Percentiles rank a stretch among this genome's conserved stretches.
These are phyloP conservation scores for Solea senegalensis DNA, from an alignment of 2,113 vertebrate genomes.

Conservation along the genomic window DNA sequence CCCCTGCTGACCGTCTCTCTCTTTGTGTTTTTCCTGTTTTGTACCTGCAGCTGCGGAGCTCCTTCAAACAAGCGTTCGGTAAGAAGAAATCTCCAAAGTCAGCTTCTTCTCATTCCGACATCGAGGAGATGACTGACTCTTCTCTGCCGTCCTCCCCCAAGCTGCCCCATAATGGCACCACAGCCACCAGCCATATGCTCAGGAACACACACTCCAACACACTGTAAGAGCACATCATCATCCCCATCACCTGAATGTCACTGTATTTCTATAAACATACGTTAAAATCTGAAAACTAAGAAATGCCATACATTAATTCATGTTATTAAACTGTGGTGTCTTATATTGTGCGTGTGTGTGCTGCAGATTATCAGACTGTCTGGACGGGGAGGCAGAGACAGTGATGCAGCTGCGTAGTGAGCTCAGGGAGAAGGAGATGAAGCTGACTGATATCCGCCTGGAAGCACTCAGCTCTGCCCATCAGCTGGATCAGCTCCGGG, in stretches of 20 bases:
- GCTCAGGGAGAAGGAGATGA: constrained; percentile 98
- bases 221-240: constrained; percentile 82
- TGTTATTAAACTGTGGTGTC: not conserved
- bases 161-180: constrained; percentile 87
- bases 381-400: constrained; percentile 92
- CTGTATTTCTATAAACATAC: too few species aligned
- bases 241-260: too few species aligned
- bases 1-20: not conserved
- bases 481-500: constrained; percentile 95
- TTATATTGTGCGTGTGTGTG: not conserved
- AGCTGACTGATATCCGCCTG: constrained; percentile 96
- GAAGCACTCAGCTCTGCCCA: constrained; percentile 97
- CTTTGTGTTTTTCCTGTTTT: constrained; percentile 8
- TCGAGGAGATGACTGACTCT: constrained; percentile 98
- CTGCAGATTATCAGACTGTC: constrained; percentile 90
- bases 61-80: constrained; percentile 98
- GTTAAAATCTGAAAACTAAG: too few species aligned
- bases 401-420: constrained; percentile 96
- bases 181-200: constrained; percentile 84
- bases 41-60: constrained; percentile 90
- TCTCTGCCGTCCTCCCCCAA: constrained; percentile 96
- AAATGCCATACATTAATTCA: not conserved
- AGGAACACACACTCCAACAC: constrained; percentile 93
- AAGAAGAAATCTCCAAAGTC: constrained; percentile 99
- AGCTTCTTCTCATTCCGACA: constrained; percentile 97